Evolutionary conservation across 53 echinoderm and acorn worm genomes (phyloP).

Genomic region (Holothuria leucospilota): DNA sequence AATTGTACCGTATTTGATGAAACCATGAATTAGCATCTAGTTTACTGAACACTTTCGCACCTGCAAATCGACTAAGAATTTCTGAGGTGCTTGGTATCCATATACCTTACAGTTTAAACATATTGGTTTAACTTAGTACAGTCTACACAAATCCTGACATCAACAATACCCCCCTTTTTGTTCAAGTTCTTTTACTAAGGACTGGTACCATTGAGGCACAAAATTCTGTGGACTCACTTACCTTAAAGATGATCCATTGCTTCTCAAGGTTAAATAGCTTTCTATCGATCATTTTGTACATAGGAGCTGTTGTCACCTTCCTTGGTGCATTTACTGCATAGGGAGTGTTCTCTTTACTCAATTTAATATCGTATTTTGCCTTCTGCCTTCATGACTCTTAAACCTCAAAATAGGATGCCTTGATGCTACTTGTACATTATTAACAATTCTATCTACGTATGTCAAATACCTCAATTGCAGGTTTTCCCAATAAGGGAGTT

Average conservation of each 20-base stretch:
- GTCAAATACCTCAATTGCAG: constrained; percentile 39
- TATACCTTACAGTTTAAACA: constrained; percentile 54
- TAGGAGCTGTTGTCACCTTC: not conserved
- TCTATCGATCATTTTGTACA: constrained; percentile 28
- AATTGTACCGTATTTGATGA: constrained; percentile 66
- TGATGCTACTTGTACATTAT: not conserved
- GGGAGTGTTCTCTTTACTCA: not conserved
- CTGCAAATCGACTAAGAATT: constrained; percentile 51
- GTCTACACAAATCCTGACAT: constrained; percentile 69
- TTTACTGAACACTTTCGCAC: constrained; percentile 59
- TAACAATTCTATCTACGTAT: constrained; percentile 4
- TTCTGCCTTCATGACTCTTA: constrained; percentile 31
- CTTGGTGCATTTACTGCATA: constrained; percentile 9
- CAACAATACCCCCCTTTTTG: constrained; percentile 3
- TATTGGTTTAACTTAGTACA: constrained; percentile 57
- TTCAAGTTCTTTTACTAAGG: constrained; percentile 26
- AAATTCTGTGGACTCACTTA: constrained; percentile 60
- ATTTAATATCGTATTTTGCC: constrained; percentile 12
- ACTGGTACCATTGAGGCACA: constrained; percentile 52
- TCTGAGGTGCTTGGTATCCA: constrained; percentile 50
- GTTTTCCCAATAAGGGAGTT: constrained; percentile 35
- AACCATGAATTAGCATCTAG: constrained; percentile 70
- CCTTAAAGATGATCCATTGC: constrained; percentile 54
- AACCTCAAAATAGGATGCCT: constrained; percentile 19
- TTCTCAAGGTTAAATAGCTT: constrained; percentile 41